Evolutionary conservation across 2,113 vertebrate genomes (phyloP), one percentile per base, ranked within the genome.

Genomic region (Serinus canaria): DNA sequence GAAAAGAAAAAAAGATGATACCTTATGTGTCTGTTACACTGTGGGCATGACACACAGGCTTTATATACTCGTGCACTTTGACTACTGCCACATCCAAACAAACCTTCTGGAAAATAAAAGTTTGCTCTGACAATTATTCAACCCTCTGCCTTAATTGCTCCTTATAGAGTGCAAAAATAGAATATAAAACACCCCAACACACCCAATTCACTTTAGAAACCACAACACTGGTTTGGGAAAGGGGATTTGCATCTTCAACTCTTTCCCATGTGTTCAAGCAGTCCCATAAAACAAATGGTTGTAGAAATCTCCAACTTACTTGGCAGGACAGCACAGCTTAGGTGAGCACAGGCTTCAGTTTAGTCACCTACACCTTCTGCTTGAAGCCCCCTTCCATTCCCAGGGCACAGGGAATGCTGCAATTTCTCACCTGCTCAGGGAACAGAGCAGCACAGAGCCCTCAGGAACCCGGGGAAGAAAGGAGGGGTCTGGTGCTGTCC

Each of bases 391-490:
- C 4, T 17, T 46, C 35, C 1, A 0, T 3, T 27, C 11, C 25
- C 13, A 18, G 20, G 2, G 5, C 3, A 30, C 3, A 7, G 1
- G 1, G 2, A 49, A 7, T 0, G 0, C 27, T 37, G 1, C 21
- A 7, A 1, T 5, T 24, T 4, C 8, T 8, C 4, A 17, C 3
- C 22, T 37, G 22, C 33, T 8, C 16, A 50, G 7, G 9, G 4
- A 63, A 5, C 6, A 76, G 11, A 35, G 4, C 7, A 35, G 1
- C 0, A 1, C 1, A 0, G 0, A 75, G 0, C 9, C 10, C 27
- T 10, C 3, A 20, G 0, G 1, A 9, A 43, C 3, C 5, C 2
- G 2, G 1, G 0, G 31, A 0, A 76, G 0, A 0, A 30, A 47
- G 0, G 1, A 19, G 0, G 18, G 0, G 1, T 0, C 4, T 47